Percentiles rank a stretch among this genome's conserved stretches.
These are phyloP conservation scores for Eupithecia exiguata DNA, from an alignment of 2,888 invertebrate species.

Conservation along the genomic window DNA sequence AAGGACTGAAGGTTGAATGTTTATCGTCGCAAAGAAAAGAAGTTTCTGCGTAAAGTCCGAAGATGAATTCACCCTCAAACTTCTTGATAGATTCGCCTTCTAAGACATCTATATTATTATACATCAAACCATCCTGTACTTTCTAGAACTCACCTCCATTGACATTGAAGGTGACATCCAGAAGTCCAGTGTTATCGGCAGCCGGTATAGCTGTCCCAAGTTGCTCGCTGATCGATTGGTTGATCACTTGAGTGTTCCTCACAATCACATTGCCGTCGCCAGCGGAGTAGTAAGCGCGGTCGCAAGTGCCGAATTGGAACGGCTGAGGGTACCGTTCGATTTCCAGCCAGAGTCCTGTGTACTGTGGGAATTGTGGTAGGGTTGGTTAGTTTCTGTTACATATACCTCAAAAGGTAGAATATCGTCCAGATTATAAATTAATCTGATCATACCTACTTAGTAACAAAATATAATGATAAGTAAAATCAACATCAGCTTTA, in stretches of 20 bases:
- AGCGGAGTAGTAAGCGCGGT: slow-evolving; percentile 80
- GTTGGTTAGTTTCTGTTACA: neutral
- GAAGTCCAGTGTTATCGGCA: slow-evolving; percentile 77
- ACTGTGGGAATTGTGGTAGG: slow-evolving; percentile 48
- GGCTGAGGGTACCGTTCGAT: slow-evolving; percentile 85
- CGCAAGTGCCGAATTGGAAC: slow-evolving; percentile 85
- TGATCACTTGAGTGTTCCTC: slow-evolving; percentile 61
- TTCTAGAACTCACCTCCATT: slow-evolving; percentile 69
- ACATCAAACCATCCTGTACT: neutral
- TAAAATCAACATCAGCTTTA: neutral
- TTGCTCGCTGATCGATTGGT: slow-evolving; percentile 74
- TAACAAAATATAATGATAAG: neutral
- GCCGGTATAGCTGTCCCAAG: slow-evolving; percentile 76
- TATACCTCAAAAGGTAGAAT: neutral
- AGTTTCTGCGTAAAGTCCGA: neutral
- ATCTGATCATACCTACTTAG: neutral
- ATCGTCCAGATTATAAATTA: neutral
- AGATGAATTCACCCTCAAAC: too few species aligned
- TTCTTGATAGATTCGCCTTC: neutral
- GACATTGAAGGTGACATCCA: slow-evolving; percentile 81
- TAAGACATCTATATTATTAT: neutral
- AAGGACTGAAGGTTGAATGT: neutral
- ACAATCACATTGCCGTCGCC: slow-evolving; percentile 52
- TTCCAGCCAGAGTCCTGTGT: slow-evolving; percentile 85
- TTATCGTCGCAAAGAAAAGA: neutral